A percentile compares a stretch with the other conserved stretches of the same genome.
Conservation (phyloP, 2,113 vertebrate species). For the Redunca redunca region DNA sequence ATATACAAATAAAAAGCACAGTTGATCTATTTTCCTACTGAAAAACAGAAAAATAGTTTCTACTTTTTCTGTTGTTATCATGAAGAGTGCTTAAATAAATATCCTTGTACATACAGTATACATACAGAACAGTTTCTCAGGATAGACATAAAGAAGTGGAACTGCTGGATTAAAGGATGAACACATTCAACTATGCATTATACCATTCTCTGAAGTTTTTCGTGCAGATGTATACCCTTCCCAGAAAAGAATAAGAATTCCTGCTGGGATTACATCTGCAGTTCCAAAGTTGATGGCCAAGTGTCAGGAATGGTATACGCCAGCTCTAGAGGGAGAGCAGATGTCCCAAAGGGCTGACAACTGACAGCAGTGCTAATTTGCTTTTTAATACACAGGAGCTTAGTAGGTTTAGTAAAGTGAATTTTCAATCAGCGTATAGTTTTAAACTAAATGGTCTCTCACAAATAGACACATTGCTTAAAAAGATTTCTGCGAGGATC, state of each 20-base stretch:
- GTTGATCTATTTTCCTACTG: not conserved
- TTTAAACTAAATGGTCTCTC: not conserved
- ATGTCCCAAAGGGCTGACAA: not conserved
- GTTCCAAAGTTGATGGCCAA: not conserved
- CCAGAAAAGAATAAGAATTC: not conserved
- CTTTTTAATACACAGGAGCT: not conserved
- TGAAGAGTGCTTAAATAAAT: not conserved
- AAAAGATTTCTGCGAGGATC: not conserved
- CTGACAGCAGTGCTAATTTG: not conserved
- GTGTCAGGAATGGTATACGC: not conserved
- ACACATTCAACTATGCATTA: not conserved
- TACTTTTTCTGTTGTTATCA: not conserved
- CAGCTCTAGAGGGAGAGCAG: not conserved
- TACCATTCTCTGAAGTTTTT: not conserved
- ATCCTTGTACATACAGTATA: not conserved
- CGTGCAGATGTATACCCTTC: not conserved
- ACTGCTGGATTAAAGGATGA: not conserved
- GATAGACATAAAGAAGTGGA: not conserved
- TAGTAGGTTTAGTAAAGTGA: not conserved
- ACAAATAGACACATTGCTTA: not conserved
- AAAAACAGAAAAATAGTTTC: not conserved
- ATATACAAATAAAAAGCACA: slow-evolving; percentile 3
- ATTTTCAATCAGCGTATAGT: not conserved
- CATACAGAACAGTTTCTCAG: not conserved
- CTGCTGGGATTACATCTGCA: not conserved